Base-by-base conservation (phyloP, 2,113 vertebrate species). In the Oxyruncus cristatus region DNA sequence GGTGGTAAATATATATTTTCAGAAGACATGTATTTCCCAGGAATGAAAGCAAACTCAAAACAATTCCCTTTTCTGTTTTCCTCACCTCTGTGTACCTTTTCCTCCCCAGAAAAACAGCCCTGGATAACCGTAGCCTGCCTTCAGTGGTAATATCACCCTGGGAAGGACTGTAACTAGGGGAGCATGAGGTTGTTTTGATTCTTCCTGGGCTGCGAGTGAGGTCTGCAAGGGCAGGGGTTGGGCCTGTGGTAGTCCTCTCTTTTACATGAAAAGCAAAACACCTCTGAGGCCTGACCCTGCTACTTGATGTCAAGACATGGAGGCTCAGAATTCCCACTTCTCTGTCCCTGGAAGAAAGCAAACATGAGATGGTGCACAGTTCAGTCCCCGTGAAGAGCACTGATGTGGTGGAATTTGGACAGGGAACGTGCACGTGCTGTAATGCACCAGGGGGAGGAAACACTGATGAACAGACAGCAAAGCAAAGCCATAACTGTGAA, bases 21-120 rank as follows among this genome's bases (percentile, higher is more conserved):
- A 84, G 37, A 67, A 80, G 17, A 52, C 9, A 35, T 13, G 0
- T 9, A 23, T 65, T 33, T 68, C 67, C 46, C n/a, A 72, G 44
- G 46, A 88, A 82, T 32, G 12, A 85, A 85, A 92, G n/a, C 44
- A 75, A 86, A 67, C 58, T 59, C 71, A 61, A 53, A 85, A 50
- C 35, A 83, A 49, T 88, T 53, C 47, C 39, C 15, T 42, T 56
- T 81, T 75, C 18, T 1, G 3, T 62, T 70, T 71, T 85, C 42
- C 20, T 77, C 4, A 3, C 21, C 28, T 62, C 67, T 62, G 3
- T 49, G 18, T n/a, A 44, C 20, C 6, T 58, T 62, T 26, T 21
- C 4, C 11, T 50, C 26, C 41, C 18, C 0, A 0, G 2, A 39
- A 52, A 58, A 2, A 0, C 44, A 91, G 61, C 52, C 35, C 33